Evolutionary conservation across 2,888 invertebrate species (phyloP), one percentile per base, ranked within the genome.

Genomic region (Odontocerum albicorne): DNA sequence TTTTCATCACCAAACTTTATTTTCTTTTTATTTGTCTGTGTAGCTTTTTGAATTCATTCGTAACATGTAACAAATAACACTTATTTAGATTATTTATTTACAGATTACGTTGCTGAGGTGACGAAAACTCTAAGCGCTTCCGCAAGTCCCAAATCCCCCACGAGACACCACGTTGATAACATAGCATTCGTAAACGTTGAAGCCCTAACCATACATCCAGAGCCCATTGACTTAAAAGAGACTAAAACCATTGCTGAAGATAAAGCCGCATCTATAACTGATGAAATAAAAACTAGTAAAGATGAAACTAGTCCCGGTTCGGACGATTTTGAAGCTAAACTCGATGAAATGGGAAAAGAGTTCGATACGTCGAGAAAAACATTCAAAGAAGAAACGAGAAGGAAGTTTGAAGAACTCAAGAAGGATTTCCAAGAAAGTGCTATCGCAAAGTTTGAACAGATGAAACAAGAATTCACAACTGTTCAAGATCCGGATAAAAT

Each of bases 181-280:
- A 59, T 76, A 16, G 69, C 76, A 22, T 78, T 78, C 60, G 69
- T 77, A 4, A 78, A 77, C 62, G 74, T 78, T 21, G 75, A 77
- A 59, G 78, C 53, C 2, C 44, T 61, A 10, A 61, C 61, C 7
- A 56, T 61, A 42, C 61, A 61, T 21, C 58, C 57, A 49, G 57
- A 60, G 36, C 49, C 42, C 10, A 36, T 32, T 12, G 43, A 45
- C 19, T 33, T 45, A 22, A 40, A 33, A 35, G 43, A 50, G 12
- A 32, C 45, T 44, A 36, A 39, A 46, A n/a, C n/a, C n/a, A n/a
- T n/a, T n/a, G n/a, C n/a, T n/a, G n/a, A n/a, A 16, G 35, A 16
- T 13, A 12, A 8, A 6, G n/a, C 17, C 35, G 19, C 10, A 6
- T 12, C 31, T 31, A n/a, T n/a, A n/a, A n/a, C n/a, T n/a, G 49